Base-by-base conservation (phyloP, 2,797 vertebrate genomes). In the Darevskia mixta region DNA sequence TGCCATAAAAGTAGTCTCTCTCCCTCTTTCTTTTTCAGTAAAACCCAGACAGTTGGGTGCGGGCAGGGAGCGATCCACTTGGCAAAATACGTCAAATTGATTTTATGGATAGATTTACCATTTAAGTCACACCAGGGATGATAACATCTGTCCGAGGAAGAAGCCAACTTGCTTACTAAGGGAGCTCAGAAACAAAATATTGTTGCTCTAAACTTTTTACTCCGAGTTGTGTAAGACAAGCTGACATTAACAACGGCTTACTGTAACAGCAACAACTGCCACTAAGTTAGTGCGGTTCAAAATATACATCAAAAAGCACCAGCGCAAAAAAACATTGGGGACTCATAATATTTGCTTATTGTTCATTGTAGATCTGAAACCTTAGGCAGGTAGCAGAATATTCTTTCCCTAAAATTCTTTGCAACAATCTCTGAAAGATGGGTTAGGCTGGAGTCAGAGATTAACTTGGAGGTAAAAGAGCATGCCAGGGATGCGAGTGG, bases 41-140 rank as follows among this genome's bases (percentile, higher is more conserved):
- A 83, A 83, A 41, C n/a, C 0, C 32, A 81, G n/a, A 72, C 9
- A 18, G 18, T 15, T 10, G 17, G 9, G 10, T 4, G 20, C 7
- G 8, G 58, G 25, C 17, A 23, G 61, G 61, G 61, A 64, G 20
- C 58, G 5, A 25, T 25, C n/a, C 20, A 38, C 75, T 88, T 88
- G 80, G 73, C 32, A 78, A 71, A 88, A 83, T 88, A 25, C 11
- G 5, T 77, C 73, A 78, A 32, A 83, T 69, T 88, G 81, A 58
- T 69, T 58, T 78, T 75, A 67, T 41, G 41, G 72, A 41, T 66
- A 58, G 61, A 87, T 87, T 38, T 77, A 38, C n/a, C 35, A 32
- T 43, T 78, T 86, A 67, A 49, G 41, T 86, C 75, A 67, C 29
- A 45, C 61, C 49, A 27, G 61, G 43, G 41, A 87, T 55, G 43